These are phyloP conservation scores for Erythrocercus mccallii DNA, from an alignment of 2,113 vertebrate genomes.

Conservation along the genomic window DNA sequence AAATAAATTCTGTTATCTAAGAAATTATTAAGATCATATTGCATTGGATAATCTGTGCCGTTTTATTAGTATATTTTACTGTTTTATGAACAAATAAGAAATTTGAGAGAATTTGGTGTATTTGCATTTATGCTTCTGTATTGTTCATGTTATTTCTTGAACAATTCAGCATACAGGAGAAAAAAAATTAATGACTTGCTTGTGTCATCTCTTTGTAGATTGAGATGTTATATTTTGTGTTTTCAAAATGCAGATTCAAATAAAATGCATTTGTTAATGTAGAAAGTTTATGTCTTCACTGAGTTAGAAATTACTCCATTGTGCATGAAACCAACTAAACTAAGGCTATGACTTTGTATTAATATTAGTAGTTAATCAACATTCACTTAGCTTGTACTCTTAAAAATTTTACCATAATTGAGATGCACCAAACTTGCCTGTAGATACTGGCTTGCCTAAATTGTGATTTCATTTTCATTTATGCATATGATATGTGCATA, in stretches of 20 bases:
- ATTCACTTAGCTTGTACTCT: neutral
- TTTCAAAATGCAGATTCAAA: neutral
- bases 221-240: neutral
- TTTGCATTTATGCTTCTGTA: neutral
- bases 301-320: neutral
- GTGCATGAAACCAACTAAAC: neutral
- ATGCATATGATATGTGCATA: neutral
- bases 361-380: neutral
- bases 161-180: neutral
- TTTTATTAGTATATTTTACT: neutral
- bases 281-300: neutral
- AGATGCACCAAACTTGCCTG: neutral
- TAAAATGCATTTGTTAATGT: neutral
- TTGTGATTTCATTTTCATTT: neutral
- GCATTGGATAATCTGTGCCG: neutral
- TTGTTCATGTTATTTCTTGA: neutral
- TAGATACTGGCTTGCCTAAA: neutral
- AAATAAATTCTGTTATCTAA: neutral
- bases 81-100: neutral
- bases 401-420: neutral
- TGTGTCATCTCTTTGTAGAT: neutral
- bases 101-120: neutral
- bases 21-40: neutral
- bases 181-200: neutral
- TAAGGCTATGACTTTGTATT: neutral